Evolutionary conservation across 2,113 vertebrate species (phyloP), one percentile per base, ranked within the genome.

Genomic region (Barnardius zonarius): DNA sequence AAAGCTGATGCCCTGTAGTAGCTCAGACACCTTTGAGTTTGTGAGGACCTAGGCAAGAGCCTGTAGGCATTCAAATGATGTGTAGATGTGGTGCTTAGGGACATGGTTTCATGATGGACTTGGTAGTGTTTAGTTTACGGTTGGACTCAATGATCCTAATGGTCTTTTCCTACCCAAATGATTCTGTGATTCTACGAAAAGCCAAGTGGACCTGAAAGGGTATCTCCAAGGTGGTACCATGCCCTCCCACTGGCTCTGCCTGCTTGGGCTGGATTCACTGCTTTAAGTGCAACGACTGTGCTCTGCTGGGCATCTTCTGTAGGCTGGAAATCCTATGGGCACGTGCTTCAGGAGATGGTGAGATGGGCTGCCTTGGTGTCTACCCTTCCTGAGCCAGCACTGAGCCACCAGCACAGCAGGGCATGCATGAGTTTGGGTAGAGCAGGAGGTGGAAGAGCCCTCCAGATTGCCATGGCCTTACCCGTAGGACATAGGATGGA

Each of bases 331-430:
- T 80, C 35, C 75, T 7, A 2, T 1, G 18, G 49, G 9, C 4
- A 77, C 54, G 10, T 20, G 90, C 12, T 86, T n/a, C 80, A 62
- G 89, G 62, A 79, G 61, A 27, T 4, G 64, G 30, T 37, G 52
- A 54, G 63, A 35, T 27, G 73, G 6, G 2, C 2, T 39, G 48
- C 30, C 1, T 11, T 33, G 62, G 30, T 46, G 44, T 28, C 67
- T 54, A 39, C 12, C 28, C 22, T 41, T 83, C 64, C 31, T 8
- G 46, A 72, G 41, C 22, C 46, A 22, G 55, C 2, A 0, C 19
- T 14, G 76, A 64, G 17, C 6, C 31, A 22, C 55, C 30, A 22
- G 13, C 0, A 0, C 0, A 3, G 33, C 57, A 49, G 31, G 13
- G 25, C 15, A 4, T 2, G 39, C 13, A 12, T 0, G 1, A 13